phyloP scores from a whole-genome alignment of 2,888 invertebrate species.

The Cantharis rustica region DNA sequence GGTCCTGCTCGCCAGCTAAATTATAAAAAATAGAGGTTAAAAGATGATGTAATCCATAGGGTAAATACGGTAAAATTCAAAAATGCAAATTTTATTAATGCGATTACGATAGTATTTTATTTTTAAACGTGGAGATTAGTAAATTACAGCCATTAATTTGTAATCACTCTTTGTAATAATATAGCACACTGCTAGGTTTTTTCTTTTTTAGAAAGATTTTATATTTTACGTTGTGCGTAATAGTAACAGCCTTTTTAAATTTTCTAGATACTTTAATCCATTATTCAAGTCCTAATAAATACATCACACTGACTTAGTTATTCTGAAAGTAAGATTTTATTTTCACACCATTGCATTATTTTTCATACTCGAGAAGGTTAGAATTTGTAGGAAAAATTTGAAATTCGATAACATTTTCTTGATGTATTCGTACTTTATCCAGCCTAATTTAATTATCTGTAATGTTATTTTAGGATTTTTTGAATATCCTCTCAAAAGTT shows the following conservation, averaged over 20 bases:
- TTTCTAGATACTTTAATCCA: not conserved
- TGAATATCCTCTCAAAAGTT: conserved; percentile 80
- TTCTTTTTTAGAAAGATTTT: not conserved
- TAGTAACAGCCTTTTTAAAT: not conserved
- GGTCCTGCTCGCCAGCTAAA: no score
- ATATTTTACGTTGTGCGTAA: not conserved
- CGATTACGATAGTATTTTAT: no score
- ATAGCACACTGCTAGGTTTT: no score
- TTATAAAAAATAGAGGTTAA: no score
- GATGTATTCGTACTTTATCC: not conserved
- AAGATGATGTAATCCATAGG: no score
- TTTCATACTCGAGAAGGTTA: not conserved
- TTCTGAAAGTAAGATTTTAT: not conserved
- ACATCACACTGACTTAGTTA: not conserved
- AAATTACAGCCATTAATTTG: no score
- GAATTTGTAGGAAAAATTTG: not conserved
- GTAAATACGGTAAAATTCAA: no score
- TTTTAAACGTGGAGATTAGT: no score
- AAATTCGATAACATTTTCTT: not conserved
- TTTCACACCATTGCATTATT: not conserved
- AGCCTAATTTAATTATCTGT: not conserved
- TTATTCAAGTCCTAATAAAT: not conserved
- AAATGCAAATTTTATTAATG: no score
- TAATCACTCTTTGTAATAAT: no score
- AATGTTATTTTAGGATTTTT: conserved; percentile 71